Conservation (phyloP, 2,113 vertebrate genomes). For the Lonchura striata region DNA sequence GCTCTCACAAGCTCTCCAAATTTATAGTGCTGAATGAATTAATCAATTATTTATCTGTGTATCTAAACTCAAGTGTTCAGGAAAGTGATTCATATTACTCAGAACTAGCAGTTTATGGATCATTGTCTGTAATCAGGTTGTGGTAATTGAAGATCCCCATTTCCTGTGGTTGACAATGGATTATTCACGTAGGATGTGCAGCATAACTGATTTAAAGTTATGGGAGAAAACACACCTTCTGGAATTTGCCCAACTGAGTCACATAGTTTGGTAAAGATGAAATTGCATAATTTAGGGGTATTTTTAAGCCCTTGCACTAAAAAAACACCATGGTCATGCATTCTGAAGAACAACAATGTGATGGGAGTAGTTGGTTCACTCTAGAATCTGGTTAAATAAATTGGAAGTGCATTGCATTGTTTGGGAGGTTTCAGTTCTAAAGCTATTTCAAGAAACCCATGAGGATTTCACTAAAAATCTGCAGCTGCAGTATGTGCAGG, state of each 20-base stretch:
- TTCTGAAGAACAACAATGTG: neutral
- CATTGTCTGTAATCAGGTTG: neutral
- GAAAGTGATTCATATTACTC: neutral
- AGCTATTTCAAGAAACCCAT: constrained; percentile 55
- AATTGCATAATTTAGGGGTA: neutral
- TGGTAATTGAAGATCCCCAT: neutral
- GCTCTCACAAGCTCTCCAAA: neutral
- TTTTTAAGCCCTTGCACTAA: neutral
- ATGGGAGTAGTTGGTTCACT: neutral
- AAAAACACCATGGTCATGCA: neutral
- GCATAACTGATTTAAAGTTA: neutral
- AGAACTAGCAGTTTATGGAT: neutral
- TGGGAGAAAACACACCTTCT: neutral
- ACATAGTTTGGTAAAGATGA: neutral
- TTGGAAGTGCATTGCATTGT: neutral
- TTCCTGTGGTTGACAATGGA: constrained; percentile 40
- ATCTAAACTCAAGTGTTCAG: neutral
- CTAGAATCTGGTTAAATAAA: neutral
- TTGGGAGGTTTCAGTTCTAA: neutral
- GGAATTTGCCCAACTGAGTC: neutral
- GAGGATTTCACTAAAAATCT: constrained; percentile 48
- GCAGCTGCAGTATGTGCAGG: constrained; percentile 56
- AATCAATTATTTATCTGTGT: neutral
- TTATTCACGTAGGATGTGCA: constrained; percentile 12
- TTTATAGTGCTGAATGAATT: neutral